Evolutionary conservation across 2,888 invertebrate genomes (phyloP).

Genomic region (Octonoba sinensis): DNA sequence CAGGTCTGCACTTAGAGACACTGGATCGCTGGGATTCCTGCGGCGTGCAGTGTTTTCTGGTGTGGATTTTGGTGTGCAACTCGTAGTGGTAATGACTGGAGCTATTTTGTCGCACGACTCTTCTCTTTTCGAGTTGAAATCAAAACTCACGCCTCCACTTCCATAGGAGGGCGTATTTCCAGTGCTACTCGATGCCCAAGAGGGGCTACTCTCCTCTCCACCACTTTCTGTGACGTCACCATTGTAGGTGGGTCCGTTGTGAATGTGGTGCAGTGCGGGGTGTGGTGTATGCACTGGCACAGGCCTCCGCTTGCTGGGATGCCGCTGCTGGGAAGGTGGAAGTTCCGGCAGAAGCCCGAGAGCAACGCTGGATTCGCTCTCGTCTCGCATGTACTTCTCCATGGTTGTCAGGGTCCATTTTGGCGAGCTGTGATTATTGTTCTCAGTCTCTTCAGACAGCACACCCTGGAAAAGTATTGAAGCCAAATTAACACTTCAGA

Average conservation of each 20-base stretch:
- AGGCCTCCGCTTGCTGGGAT: conserved; percentile 9
- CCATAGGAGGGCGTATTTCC: conserved; percentile 66
- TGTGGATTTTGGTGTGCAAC: conserved; percentile 39
- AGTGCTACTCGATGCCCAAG: conserved; percentile 66
- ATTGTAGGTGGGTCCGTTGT: conserved; percentile 13
- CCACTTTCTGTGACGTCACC: conserved; percentile 33
- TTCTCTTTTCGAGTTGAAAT: conserved; percentile 63
- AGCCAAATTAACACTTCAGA: no score
- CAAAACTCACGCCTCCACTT: conserved; percentile 63
- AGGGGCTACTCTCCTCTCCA: conserved; percentile 65
- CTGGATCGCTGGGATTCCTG: not conserved
- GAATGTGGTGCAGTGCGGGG: not conserved
- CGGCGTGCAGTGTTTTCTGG: conserved; percentile 18
- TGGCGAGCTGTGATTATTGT: conserved; percentile 45
- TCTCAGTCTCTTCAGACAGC: conserved; percentile 50
- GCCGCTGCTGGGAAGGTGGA: not conserved
- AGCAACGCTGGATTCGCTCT: conserved; percentile 45
- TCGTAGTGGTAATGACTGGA: conserved; percentile 42
- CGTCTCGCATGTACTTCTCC: conserved; percentile 58
- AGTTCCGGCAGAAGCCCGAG: conserved; percentile 42
- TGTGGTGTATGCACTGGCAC: not conserved
- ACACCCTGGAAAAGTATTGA: conserved; percentile 42
- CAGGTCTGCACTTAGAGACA: conserved; percentile 17
- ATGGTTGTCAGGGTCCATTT: conserved; percentile 60
- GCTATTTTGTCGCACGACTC: not conserved